phyloP scores from a whole-genome alignment of 2,113 vertebrate species.

The Dissostichus mawsoni region DNA sequence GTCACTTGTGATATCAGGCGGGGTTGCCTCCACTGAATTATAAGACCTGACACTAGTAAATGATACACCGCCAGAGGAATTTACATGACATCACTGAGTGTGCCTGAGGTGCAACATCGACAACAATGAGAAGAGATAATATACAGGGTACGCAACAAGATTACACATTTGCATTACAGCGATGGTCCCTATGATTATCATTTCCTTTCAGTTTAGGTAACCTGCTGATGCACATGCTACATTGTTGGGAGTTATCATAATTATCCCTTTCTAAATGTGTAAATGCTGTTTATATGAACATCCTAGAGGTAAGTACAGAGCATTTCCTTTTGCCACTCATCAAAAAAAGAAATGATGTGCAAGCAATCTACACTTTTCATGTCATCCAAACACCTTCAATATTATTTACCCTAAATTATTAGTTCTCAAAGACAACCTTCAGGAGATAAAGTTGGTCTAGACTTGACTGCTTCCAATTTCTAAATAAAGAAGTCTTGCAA shows the following conservation, averaged over 20 bases:
- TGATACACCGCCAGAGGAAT: constrained; percentile 70
- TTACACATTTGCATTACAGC: neutral
- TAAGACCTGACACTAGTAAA: constrained; percentile 63
- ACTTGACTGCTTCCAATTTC: neutral
- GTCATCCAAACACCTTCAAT: neutral
- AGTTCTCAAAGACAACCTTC: neutral
- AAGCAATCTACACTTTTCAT: neutral
- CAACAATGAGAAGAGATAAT: neutral
- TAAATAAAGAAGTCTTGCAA: neutral
- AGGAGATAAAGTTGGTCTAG: neutral
- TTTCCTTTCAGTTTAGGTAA: constrained; percentile 14
- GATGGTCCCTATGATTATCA: constrained; percentile 3
- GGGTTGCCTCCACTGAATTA: constrained; percentile 56
- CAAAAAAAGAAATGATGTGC: neutral
- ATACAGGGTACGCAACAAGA: neutral
- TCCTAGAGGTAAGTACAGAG: neutral
- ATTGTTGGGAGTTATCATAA: neutral
- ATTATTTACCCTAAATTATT: neutral
- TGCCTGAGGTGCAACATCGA: constrained; percentile 11
- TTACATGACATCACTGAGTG: constrained; percentile 70
- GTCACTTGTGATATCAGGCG: constrained; percentile 74
- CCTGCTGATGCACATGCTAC: neutral
- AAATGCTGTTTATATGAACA: neutral
- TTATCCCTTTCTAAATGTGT: neutral
- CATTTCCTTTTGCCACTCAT: neutral